These are phyloP conservation scores for Drosophila sp. DNA, from an alignment of 1,140 invertebrate species.

Conservation along the genomic window DNA sequence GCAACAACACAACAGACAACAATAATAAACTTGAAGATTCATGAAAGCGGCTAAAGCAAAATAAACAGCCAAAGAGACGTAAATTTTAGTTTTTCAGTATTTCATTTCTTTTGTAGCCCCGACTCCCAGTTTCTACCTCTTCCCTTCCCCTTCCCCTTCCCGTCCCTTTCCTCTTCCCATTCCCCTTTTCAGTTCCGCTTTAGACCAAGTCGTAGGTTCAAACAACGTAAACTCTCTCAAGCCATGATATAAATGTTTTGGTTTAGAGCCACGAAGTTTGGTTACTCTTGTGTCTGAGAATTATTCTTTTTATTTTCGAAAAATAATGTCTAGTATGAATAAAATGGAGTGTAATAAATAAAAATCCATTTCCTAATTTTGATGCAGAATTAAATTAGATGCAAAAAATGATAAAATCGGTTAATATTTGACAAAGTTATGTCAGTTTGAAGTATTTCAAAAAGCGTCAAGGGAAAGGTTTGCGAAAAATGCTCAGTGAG, in stretches of 20 bases:
- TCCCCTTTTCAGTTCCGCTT: not conserved
- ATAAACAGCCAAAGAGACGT: constrained; percentile 74
- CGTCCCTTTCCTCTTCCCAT: not conserved
- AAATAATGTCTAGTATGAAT: too few species aligned
- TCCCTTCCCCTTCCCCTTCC: constrained; percentile 9
- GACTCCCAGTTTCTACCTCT: not conserved
- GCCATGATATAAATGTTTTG: constrained; percentile 3
- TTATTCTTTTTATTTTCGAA: too few species aligned
- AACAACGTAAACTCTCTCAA: constrained; percentile 52
- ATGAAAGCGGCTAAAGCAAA: constrained; percentile 78
- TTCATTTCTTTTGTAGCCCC: constrained; percentile 75
- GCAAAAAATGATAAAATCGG: too few species aligned
- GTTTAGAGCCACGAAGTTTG: not conserved
- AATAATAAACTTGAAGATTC: constrained; percentile 80
- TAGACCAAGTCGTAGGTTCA: not conserved
- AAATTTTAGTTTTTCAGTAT: constrained; percentile 79
- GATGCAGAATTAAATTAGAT: too few species aligned
- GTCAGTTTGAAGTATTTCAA: too few species aligned
- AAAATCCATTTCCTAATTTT: too few species aligned
- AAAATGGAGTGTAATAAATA: too few species aligned
- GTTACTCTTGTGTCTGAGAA: constrained; percentile 8
- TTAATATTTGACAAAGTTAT: too few species aligned
- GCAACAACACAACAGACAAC: constrained; percentile 51
- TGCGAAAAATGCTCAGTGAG: too few species aligned
- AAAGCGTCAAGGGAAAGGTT: too few species aligned